Evolutionary conservation across 2,888 invertebrate genomes (phyloP).

Genomic region (Rhopalosiphum nymphaeae): DNA sequence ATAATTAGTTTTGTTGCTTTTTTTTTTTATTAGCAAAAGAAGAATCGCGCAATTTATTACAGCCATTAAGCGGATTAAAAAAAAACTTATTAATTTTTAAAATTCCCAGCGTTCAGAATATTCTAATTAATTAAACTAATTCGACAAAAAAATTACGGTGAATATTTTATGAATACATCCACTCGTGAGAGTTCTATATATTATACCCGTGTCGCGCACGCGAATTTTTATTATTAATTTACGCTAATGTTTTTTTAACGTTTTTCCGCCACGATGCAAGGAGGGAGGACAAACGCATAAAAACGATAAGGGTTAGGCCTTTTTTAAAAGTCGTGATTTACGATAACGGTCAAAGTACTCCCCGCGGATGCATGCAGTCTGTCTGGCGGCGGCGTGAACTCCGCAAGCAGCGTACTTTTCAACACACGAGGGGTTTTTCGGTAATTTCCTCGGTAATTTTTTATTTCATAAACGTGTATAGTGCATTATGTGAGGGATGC

Average conservation of each 20-base stretch:
- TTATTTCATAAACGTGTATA: neutral
- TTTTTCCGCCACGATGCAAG: constrained; percentile 12
- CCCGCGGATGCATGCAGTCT: constrained; percentile 8
- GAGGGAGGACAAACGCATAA: neutral
- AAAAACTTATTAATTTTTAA: constrained; percentile 44
- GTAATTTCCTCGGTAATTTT: constrained; percentile 23
- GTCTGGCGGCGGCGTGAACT: neutral
- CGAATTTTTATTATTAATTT: constrained; percentile 59
- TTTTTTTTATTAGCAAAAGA: neutral
- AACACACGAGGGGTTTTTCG: constrained; percentile 1
- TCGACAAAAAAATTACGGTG: constrained; percentile 36
- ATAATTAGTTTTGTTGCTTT: neutral
- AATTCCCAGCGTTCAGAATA: neutral
- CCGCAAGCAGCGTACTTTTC: neutral
- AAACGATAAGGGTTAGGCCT: constrained; percentile 45
- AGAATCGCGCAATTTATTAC: constrained; percentile 23
- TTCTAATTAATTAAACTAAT: constrained; percentile 48
- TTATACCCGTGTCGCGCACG: constrained; percentile 28
- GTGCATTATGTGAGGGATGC: neutral
- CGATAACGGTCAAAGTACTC: constrained; percentile 44
- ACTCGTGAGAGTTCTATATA: neutral
- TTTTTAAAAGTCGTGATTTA: constrained; percentile 57
- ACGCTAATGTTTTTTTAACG: constrained; percentile 60
- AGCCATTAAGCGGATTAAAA: constrained; percentile 46
- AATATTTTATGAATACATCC: constrained; percentile 30